phyloP scores from a whole-genome alignment of 2,797 vertebrate species.

The Trachurus trachurus region DNA sequence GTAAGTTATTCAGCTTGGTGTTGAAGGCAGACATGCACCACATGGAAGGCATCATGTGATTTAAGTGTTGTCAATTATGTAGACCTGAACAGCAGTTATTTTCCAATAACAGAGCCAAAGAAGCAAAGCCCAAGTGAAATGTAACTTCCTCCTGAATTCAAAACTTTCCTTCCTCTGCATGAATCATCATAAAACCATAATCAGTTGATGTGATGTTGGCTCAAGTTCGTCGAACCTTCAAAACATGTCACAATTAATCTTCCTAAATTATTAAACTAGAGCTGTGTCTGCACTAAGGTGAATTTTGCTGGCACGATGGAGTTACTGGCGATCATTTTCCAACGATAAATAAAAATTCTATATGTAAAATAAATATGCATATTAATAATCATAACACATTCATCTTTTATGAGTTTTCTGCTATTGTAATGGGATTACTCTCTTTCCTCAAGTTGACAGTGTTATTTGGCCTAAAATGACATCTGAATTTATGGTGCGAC shows the following conservation, averaged over 20 bases:
- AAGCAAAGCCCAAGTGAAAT: slow-evolving; percentile 30
- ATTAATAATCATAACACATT: slow-evolving; percentile 46
- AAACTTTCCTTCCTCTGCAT: slow-evolving; percentile 31
- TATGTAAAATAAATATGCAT: slow-evolving; percentile 44
- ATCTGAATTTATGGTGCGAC: slow-evolving; percentile 59
- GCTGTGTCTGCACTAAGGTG: slow-evolving; percentile 59
- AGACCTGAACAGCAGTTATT: slow-evolving; percentile 33
- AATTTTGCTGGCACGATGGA: slow-evolving; percentile 53
- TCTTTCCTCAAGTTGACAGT: slow-evolving; percentile 57
- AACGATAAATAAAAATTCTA: slow-evolving; percentile 52
- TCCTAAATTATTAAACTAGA: slow-evolving; percentile 57
- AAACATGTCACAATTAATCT: slow-evolving; percentile 67
- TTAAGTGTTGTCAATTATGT: slow-evolving; percentile 28
- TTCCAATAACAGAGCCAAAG: slow-evolving; percentile 46
- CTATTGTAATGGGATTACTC: slow-evolving; percentile 51
- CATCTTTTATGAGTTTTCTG: slow-evolving; percentile 39
- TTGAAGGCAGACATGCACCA: slow-evolving; percentile 8
- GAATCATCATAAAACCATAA: slow-evolving; percentile 58
- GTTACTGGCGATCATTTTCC: slow-evolving; percentile 50
- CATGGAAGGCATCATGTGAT: slow-evolving; percentile 32
- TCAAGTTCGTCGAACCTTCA: slow-evolving; percentile 44
- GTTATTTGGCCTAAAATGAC: slow-evolving; percentile 55
- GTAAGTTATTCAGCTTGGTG: not conserved
- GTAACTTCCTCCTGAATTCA: slow-evolving; percentile 32
- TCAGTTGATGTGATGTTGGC: slow-evolving; percentile 61